Percentiles rank a stretch among this genome's conserved stretches.
Evolutionary conservation across 2,888 invertebrate genomes (phyloP).

Genomic region (Andricus quercusramuli): DNA sequence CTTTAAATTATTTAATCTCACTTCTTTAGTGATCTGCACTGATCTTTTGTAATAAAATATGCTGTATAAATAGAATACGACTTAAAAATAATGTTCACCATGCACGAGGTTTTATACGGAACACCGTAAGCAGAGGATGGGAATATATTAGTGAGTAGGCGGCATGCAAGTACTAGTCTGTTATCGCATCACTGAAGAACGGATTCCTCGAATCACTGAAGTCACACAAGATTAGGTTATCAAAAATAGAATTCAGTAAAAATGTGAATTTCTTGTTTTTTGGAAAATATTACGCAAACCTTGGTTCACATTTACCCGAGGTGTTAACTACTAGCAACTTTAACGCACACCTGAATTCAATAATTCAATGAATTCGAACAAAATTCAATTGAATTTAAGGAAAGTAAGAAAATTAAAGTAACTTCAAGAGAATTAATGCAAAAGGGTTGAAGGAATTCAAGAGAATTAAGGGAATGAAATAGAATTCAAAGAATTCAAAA

Average conservation of each 20-base stretch:
- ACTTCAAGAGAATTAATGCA: too few relatives aligned
- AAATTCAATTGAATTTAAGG: too few relatives aligned
- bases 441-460: too few relatives aligned
- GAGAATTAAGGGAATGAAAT: too few relatives aligned
- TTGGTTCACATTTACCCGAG: not conserved
- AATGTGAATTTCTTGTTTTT: not conserved
- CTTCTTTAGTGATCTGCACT: not conserved
- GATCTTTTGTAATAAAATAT: not conserved
- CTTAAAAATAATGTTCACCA: constrained; percentile 22
- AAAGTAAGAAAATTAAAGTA: too few relatives aligned
- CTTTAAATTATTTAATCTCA: not conserved
- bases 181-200: constrained; percentile 39
- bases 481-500: too few relatives aligned
- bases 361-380: too few relatives aligned
- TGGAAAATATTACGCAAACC: not conserved
- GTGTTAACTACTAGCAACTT: too few relatives aligned
- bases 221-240: constrained; percentile 24
- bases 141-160: constrained; percentile 2
- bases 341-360: too few relatives aligned
- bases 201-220: constrained; percentile 38
- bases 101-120: not conserved
- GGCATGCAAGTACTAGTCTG: constrained; percentile 18
- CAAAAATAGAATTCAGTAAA: not conserved
- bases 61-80: not conserved
- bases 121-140: constrained; percentile 19